These are phyloP conservation scores for Brachyopa scutellaris DNA, from an alignment of 2,888 invertebrate species.

Conservation along the genomic window DNA sequence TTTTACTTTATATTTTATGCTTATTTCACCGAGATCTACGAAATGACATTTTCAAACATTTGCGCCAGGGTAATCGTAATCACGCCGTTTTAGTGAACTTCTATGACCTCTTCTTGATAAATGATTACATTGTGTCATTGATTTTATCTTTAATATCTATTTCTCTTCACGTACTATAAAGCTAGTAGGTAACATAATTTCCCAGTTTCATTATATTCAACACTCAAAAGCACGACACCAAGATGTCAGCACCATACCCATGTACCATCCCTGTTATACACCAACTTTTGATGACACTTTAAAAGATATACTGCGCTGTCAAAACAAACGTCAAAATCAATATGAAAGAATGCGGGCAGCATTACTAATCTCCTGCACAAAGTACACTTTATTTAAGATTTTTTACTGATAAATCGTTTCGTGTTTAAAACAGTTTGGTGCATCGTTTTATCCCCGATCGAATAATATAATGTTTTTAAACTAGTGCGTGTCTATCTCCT, in stretches of 20 bases:
- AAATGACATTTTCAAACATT: too few relatives aligned
- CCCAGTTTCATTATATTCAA: too few relatives aligned
- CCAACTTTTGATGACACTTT: conserved; percentile 27
- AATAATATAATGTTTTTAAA: conserved; percentile 7
- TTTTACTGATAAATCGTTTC: conserved; percentile 45
- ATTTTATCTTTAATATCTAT: too few relatives aligned
- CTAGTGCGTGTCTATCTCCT: conserved; percentile 24
- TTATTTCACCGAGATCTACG: too few relatives aligned
- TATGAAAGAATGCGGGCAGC: conserved; percentile 61
- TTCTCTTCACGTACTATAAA: too few relatives aligned
- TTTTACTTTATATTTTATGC: too few relatives aligned
- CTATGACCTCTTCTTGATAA: too few relatives aligned
- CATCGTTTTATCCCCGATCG: not conserved
- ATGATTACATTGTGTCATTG: too few relatives aligned
- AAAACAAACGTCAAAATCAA: conserved; percentile 67
- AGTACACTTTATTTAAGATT: conserved; percentile 48
- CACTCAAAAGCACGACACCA: not conserved
- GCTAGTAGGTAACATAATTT: too few relatives aligned
- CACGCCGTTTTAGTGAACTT: too few relatives aligned
- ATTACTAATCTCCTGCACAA: conserved; percentile 65
- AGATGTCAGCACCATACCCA: conserved; percentile 22
- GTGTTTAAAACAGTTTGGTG: conserved; percentile 14
- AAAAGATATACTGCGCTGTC: conserved; percentile 46
- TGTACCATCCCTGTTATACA: conserved; percentile 22
- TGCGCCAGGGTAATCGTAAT: too few relatives aligned